Conservation (phyloP, 2,888 invertebrate species). For the Autographa pulchrina region DNA sequence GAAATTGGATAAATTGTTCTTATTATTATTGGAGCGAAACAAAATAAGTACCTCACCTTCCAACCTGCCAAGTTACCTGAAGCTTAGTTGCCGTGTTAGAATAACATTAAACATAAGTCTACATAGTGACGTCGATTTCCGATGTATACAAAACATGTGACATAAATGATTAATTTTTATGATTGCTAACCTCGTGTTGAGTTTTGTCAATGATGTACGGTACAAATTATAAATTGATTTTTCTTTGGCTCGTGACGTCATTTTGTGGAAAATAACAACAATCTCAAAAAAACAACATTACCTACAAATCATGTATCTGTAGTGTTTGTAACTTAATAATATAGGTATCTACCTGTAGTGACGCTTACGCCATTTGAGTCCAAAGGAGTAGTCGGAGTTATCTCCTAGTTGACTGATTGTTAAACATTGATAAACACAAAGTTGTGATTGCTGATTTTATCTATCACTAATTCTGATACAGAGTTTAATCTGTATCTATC, state of each 20-base stretch:
- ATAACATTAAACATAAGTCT: constrained; percentile 14
- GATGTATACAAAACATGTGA: background rate
- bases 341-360: constrained; percentile 1
- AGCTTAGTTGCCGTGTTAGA: constrained; percentile 16
- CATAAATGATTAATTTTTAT: background rate
- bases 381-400: constrained; percentile 34
- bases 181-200: background rate
- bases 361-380: constrained; percentile 24
- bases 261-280: constrained; percentile 36
- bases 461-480: constrained; percentile 18
- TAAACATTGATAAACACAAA: constrained; percentile 37
- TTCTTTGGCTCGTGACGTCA: constrained; percentile 31
- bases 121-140: constrained; percentile 10
- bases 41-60: constrained; percentile 47
- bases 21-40: constrained; percentile 69
- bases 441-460: constrained; percentile 40
- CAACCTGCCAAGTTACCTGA: constrained; percentile 26
- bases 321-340: background rate
- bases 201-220: background rate
- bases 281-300: constrained; percentile 21
- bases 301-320: background rate
- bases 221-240: constrained; percentile 18
- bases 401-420: constrained; percentile 55
- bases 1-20: constrained; percentile 45
- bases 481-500: background rate